Evolutionary conservation across 2,888 invertebrate species (phyloP), one percentile per base, ranked within the genome.

Genomic region (Stenoptilia bipunctidactyla): DNA sequence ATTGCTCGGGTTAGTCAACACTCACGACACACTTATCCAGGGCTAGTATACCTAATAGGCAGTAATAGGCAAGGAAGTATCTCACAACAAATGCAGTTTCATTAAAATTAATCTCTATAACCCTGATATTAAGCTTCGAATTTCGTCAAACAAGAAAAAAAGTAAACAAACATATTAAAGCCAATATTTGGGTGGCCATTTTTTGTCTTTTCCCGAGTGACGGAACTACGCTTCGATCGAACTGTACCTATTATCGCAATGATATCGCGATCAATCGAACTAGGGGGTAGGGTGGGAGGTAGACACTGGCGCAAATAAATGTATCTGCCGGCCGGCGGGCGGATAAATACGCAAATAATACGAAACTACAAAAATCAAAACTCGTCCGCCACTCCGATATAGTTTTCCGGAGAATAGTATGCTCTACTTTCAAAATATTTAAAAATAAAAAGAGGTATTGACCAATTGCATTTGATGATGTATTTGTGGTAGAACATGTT

Each of bases 301-400:
- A 46, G 59, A 51, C 47, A 52, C 51, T 53, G 61, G 69, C 61
- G 68, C 77, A 77, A 77, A 79, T 79, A 79, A 80, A 82, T 82
- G 76, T 83, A 80, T 80, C 76, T 64, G 75, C 73, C 68, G 75
- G 71, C 68, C 73, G 77, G 77, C 75, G 71, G 74, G 73, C 69
- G 80, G 75, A 80, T 82, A 82, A 80, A 83, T 83, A 82, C 79
- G 77, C 77, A 79, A 80, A 82, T 82, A 80, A 82, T 83, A 83
- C 80, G 83, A 82, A 83, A 83, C 83, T 83, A 82, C 83, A 83
- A 83, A 83, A 83, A 83, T 83, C 83, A 83, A 83, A 83, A 82
- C 82, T 79, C 79, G 79, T 77, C 77, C 79, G 72, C 82, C 69
- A 74, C 74, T 80, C 75, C 62, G 66, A 61, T 71, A 63, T 65